Conservation (phyloP, 2,888 invertebrate species). For the Hyppa rectilinea region DNA sequence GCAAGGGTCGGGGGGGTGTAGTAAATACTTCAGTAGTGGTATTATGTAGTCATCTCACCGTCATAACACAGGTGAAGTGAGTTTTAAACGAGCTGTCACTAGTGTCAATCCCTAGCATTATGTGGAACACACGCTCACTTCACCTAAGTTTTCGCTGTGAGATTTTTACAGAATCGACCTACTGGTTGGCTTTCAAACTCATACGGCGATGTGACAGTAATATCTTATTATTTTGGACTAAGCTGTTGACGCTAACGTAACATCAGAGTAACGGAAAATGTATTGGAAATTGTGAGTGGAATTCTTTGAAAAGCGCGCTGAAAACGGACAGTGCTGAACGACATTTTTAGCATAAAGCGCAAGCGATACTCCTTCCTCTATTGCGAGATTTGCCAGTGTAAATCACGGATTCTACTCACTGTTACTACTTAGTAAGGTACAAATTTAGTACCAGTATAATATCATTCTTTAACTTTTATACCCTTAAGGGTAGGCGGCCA, state of each 20-base stretch:
- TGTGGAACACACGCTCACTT: too few relatives aligned
- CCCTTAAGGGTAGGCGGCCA: constrained; percentile 33
- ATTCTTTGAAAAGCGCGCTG: background rate
- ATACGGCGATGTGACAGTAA: background rate
- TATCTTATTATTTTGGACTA: background rate
- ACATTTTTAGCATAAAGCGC: background rate
- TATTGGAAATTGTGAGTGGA: constrained; percentile 13
- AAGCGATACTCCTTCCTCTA: background rate
- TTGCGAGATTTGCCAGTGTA: background rate
- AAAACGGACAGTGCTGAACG: background rate
- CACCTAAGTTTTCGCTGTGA: too few relatives aligned
- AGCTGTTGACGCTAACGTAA: constrained; percentile 28
- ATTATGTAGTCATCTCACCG: too few relatives aligned
- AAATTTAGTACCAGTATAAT: constrained; percentile 4
- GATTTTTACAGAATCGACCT: too few relatives aligned
- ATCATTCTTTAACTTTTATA: constrained; percentile 18
- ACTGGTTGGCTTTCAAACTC: background rate
- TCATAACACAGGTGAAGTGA: too few relatives aligned
- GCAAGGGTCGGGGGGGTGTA: too few relatives aligned
- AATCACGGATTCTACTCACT: background rate
- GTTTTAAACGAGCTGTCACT: too few relatives aligned
- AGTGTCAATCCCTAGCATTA: too few relatives aligned
- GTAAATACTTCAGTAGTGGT: too few relatives aligned
- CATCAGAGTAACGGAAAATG: constrained; percentile 5
- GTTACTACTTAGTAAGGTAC: background rate